phyloP scores from a whole-genome alignment of 2,888 invertebrate species.

The Tipula helvola region DNA sequence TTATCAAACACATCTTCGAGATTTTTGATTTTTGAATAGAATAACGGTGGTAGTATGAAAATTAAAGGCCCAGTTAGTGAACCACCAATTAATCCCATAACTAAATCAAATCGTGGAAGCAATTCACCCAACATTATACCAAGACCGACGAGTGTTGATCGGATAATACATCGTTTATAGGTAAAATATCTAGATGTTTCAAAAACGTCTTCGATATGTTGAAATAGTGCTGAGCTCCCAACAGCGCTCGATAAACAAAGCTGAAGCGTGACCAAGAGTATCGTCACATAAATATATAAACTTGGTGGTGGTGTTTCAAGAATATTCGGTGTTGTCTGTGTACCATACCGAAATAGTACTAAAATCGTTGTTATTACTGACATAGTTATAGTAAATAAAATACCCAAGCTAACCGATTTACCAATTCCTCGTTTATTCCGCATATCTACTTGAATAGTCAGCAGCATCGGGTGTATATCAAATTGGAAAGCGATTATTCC shows the following conservation, averaged over 20 bases:
- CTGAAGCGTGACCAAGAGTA: conserved; percentile 63
- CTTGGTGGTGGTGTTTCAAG: conserved; percentile 54
- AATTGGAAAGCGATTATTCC: conserved; percentile 61
- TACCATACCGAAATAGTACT: conserved; percentile 52
- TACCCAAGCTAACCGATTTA: conserved; percentile 57
- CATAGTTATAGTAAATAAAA: conserved; percentile 48
- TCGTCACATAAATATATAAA: conserved; percentile 48
- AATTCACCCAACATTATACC: conserved; percentile 68
- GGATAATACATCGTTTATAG: conserved; percentile 53
- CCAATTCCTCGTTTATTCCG: conserved; percentile 58
- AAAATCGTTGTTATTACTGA: conserved; percentile 50
- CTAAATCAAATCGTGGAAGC: conserved; percentile 73
- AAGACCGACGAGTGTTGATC: conserved; percentile 54
- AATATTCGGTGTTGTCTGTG: conserved; percentile 47
- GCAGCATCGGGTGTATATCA: conserved; percentile 70
- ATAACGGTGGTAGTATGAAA: conserved; percentile 71
- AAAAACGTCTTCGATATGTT: conserved; percentile 67
- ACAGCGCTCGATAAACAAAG: conserved; percentile 65
- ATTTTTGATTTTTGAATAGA: conserved; percentile 57
- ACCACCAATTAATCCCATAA: conserved; percentile 77
- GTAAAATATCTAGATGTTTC: conserved; percentile 65
- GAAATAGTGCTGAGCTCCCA: conserved; percentile 66
- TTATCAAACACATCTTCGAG: conserved; percentile 34
- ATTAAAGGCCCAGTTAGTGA: conserved; percentile 71
- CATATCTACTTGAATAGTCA: conserved; percentile 91